Percentiles rank a stretch among this genome's conserved stretches.
Evolutionary conservation across 2,797 vertebrate genomes (phyloP).

Genomic region (Labroides dimidiatus): DNA sequence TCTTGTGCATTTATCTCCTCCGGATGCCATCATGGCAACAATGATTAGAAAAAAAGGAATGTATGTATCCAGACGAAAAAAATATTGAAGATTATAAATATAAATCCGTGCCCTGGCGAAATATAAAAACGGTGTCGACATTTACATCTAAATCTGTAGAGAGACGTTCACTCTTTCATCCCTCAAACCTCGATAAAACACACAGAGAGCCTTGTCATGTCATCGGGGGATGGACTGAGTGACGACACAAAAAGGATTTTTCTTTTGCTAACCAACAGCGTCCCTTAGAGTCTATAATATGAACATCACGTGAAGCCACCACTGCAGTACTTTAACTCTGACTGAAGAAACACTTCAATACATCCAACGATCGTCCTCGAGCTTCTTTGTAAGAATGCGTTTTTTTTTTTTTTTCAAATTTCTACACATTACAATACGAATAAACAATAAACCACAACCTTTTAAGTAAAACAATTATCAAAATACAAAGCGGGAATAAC

Average conservation of each 20-base stretch:
- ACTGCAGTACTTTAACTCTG: no score
- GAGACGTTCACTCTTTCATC: background rate
- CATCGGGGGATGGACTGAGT: background rate
- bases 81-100: no score
- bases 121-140: background rate
- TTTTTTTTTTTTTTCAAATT: no score
- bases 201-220: background rate
- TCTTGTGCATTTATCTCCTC: slow-evolving; percentile 1
- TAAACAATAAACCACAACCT: no score
- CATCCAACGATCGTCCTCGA: no score
- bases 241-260: background rate
- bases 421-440: no score
- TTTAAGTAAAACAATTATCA: no score
- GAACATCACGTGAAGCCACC: background rate
- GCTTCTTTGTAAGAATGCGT: no score
- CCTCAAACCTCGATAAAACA: background rate
- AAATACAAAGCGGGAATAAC: no score
- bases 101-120: background rate
- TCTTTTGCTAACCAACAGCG: slow-evolving; percentile 52
- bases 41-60: slow-evolving; percentile 21
- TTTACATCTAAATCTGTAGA: background rate
- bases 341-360: no score
- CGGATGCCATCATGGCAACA: slow-evolving; percentile 17
- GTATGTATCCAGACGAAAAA: background rate
- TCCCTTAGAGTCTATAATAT: slow-evolving; percentile 42